These are phyloP conservation scores for Keiferia lycopersicella DNA, from an alignment of 2,888 invertebrate genomes.

Conservation along the genomic window DNA sequence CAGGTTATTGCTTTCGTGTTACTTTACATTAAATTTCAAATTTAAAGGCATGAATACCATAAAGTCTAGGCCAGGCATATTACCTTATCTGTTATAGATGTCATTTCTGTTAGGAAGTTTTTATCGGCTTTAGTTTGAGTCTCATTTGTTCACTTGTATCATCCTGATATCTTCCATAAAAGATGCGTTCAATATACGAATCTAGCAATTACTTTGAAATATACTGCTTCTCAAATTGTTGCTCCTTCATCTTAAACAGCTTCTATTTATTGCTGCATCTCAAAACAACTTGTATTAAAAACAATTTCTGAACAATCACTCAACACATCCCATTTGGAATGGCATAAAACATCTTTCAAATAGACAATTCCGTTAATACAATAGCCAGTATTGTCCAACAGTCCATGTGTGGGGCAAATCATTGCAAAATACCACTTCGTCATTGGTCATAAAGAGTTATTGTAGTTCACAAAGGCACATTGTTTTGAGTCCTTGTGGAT, in stretches of 20 bases:
- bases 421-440: slow-evolving; percentile 70
- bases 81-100: too few species aligned
- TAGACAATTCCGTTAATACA: slow-evolving; percentile 55
- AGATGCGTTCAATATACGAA: too few species aligned
- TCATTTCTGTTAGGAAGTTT: too few species aligned
- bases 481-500: slow-evolving; percentile 67
- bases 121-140: too few species aligned
- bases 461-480: slow-evolving; percentile 64
- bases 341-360: slow-evolving; percentile 50
- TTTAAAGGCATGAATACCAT: neutral
- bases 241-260: neutral
- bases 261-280: slow-evolving; percentile 7
- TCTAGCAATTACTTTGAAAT: too few species aligned
- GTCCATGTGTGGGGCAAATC: slow-evolving; percentile 64
- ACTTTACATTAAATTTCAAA: neutral
- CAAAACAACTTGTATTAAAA: slow-evolving; percentile 16
- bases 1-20: slow-evolving; percentile 1
- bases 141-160: too few species aligned
- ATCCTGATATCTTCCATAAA: too few species aligned
- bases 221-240: neutral
- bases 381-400: slow-evolving; percentile 42
- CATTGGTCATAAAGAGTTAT: slow-evolving; percentile 66
- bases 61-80: too few species aligned
- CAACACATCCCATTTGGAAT: slow-evolving; percentile 47
- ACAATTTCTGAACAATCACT: slow-evolving; percentile 42